Percentiles rank a stretch among this genome's conserved stretches.
Evolutionary conservation across 2,888 invertebrate species (phyloP).

Genomic region (Polyploca ridens): DNA sequence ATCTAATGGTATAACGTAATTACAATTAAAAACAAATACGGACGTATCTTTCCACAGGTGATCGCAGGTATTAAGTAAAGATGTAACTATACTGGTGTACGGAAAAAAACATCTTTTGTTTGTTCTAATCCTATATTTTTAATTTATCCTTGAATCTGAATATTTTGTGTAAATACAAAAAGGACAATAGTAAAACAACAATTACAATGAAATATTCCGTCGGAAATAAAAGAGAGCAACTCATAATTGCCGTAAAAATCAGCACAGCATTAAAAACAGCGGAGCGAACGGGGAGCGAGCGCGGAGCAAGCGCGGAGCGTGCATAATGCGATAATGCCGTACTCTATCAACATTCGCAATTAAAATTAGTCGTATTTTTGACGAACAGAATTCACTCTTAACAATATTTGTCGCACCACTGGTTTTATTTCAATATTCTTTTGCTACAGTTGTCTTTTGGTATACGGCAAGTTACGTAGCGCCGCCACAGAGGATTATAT

Average conservation of each 20-base stretch:
- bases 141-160: neutral
- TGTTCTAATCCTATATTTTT: neutral
- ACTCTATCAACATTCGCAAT: conserved; percentile 54
- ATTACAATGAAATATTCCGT: conserved; percentile 6
- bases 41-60: too few species aligned
- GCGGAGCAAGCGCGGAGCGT: conserved; percentile 43
- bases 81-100: neutral
- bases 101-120: neutral
- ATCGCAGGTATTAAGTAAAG: too few species aligned
- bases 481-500: too few species aligned
- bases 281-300: conserved; percentile 8
- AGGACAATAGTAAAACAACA: neutral
- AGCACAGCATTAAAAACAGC: conserved; percentile 34
- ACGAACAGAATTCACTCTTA: conserved; percentile 53
- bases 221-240: conserved; percentile 28
- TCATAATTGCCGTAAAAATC: conserved; percentile 47
- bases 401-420: conserved; percentile 50
- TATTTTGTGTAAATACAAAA: conserved; percentile 5
- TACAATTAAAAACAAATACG: too few species aligned
- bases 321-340: conserved; percentile 59
- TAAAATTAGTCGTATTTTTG: conserved; percentile 76
- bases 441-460: neutral
- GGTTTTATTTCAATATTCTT: conserved; percentile 30
- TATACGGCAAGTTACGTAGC: neutral
- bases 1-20: neutral